Percentiles rank a stretch among this genome's conserved stretches.
phyloP scores from a whole-genome alignment of 2,797 vertebrate genomes.

The Notamacropus eugenii region DNA sequence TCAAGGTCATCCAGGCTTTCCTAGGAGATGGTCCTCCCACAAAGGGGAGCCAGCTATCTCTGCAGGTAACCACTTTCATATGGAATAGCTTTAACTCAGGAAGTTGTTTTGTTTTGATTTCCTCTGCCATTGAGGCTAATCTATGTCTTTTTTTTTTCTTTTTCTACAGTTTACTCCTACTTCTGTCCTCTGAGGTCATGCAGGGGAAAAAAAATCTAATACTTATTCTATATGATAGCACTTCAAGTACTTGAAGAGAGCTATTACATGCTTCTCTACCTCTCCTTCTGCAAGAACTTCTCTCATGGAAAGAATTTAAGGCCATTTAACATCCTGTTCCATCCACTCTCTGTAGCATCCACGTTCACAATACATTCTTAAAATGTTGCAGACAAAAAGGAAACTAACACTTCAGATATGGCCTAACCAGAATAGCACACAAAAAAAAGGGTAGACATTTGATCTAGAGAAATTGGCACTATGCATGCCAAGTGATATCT shows the following conservation, averaged over 20 bases:
- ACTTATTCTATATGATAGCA: no score
- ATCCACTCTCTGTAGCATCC: not conserved
- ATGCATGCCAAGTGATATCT: no score
- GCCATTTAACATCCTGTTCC: no score
- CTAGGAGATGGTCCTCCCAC: not conserved
- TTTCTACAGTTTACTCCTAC: no score
- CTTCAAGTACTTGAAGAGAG: no score
- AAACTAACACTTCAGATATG: not conserved
- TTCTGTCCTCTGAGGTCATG: no score
- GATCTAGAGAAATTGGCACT: no score
- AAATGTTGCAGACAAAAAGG: not conserved
- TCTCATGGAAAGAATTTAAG: not conserved
- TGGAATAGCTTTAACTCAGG: not conserved
- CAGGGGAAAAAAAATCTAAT: no score
- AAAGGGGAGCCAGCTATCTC: not conserved
- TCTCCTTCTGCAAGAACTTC: not conserved
- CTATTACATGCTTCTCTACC: no score
- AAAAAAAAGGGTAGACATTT: not conserved
- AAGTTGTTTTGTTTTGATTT: no score
- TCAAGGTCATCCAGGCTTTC: not conserved
- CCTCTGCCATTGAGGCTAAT: no score
- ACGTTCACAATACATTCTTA: not conserved
- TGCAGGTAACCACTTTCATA: not conserved
- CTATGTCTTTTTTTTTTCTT: no score
- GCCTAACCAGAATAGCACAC: not conserved